Base-by-base conservation (phyloP, 2,113 vertebrate genomes). In the Centropus bengalensis region DNA sequence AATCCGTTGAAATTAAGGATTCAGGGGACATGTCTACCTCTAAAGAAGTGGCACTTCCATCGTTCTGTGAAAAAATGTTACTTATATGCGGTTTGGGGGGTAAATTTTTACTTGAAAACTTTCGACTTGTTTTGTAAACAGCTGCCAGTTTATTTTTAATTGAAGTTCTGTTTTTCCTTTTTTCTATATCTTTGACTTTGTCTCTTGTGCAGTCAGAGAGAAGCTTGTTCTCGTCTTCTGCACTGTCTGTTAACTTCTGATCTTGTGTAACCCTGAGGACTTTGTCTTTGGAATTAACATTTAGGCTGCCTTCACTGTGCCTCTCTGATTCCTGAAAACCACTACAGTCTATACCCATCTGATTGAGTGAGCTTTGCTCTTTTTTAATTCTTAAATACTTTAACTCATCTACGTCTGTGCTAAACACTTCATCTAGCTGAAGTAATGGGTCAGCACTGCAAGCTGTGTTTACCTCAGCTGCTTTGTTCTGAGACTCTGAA, bases 21-120 rank as follows among this genome's bases (percentile, higher is more conserved):
- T 76, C 55, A 21, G 86, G 82, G 23, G 66, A 52, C 16, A 24
- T 38, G 22, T 44, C 36, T 4, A 27, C 73, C n/a, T 96, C 79
- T 70, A 32, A 82, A 75, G 82, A 63, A 91, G 86, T 13, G 28
- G 85, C 69, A 67, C 49, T 69, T 59, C 55, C 94, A 33, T 89
- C 42, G 3, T 94, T 97, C 92, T 97, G 92, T 42, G 96, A 97
- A 90, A 98, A 98, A 75, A 98, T 94, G 70, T 96, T 97, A 94
- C 93, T 96, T 82, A 97, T 84, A 12, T 97, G 98, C 3, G 95
- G 97, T 78, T 97, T 98, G 22, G 96, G 86, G 49, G 93, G 96
- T 62, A 97, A 63, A 83, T 93, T 97, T 96, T 97, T 98, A 93
- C 92, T 96, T 44, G 97, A 97, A 91, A 96, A 97, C 89, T 97